A percentile compares a stretch with the other conserved stretches of the same genome.
phyloP scores from a whole-genome alignment of 1,140 invertebrate species.

The Aphelenchoides besseyi region DNA sequence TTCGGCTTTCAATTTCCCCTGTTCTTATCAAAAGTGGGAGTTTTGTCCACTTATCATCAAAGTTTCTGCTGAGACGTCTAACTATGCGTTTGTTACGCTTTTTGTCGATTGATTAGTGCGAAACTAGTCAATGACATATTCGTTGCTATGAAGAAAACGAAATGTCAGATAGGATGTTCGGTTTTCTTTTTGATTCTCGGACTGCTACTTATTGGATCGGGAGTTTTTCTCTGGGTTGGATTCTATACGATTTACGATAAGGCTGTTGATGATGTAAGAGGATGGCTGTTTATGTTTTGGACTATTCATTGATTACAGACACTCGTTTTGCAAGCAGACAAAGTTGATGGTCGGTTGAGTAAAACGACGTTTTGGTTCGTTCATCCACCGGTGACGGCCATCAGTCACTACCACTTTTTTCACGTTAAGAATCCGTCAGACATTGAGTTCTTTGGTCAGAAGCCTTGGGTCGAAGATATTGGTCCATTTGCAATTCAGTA shows the following conservation, averaged over 20 bases:
- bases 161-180: neutral
- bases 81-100: too few relatives aligned
- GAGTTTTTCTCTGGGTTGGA: neutral
- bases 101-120: too few relatives aligned
- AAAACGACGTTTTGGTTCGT: constrained; percentile 4
- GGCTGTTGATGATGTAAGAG: neutral
- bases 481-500: neutral
- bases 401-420: neutral
- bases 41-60: too few relatives aligned
- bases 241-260: constrained; percentile 2
- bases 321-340: neutral
- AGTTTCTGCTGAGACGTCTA: too few relatives aligned
- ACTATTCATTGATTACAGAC: neutral
- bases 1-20: too few relatives aligned
- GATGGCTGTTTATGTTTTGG: neutral
- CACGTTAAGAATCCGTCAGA: neutral
- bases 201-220: neutral
- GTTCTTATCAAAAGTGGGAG: too few relatives aligned
- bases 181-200: neutral
- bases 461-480: neutral
- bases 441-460: neutral
- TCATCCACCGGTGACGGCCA: neutral
- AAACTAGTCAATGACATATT: too few relatives aligned
- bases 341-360: neutral
- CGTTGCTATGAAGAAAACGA: neutral